These are phyloP conservation scores for Neolamprologus cancellatus DNA, from an alignment of 2,113 vertebrate genomes.

Conservation along the genomic window DNA sequence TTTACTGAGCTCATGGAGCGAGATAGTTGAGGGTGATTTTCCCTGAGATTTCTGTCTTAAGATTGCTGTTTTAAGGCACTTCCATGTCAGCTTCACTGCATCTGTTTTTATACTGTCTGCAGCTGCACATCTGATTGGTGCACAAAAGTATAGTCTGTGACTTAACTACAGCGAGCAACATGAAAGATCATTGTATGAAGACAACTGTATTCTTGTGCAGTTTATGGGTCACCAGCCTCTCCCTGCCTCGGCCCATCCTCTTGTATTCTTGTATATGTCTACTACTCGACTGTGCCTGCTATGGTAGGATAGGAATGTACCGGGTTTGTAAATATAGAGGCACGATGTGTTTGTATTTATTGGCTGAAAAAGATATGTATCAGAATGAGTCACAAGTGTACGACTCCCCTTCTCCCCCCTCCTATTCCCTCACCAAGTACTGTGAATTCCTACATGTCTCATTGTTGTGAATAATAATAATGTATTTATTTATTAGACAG, in stretches of 20 bases:
- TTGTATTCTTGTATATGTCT: constrained; percentile 32
- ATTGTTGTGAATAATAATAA: constrained; percentile 57
- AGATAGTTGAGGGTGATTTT: not conserved
- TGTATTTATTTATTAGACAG: constrained; percentile 55
- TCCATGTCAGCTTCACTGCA: not conserved
- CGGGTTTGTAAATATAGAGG: constrained; percentile 62
- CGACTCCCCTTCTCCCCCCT: not conserved
- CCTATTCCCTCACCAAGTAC: constrained; percentile 45
- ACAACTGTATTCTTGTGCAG: not conserved
- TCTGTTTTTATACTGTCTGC: not conserved
- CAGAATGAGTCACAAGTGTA: constrained; percentile 44
- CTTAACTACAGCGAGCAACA: not conserved
- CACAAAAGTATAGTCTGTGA: not conserved
- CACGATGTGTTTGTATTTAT: constrained; percentile 55
- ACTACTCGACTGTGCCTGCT: constrained; percentile 54
- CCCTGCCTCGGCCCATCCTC: not conserved
- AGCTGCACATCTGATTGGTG: not conserved
- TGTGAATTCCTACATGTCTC: constrained; percentile 61
- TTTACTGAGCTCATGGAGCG: not conserved
- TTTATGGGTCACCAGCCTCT: not conserved
- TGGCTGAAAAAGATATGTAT: constrained; percentile 52
- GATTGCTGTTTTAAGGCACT: not conserved
- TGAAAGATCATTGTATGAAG: not conserved
- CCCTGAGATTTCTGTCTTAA: not conserved
- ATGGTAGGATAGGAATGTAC: constrained; percentile 57